These are phyloP conservation scores for Apogon hyalosoma DNA, from an alignment of 2,797 vertebrate genomes.

Conservation along the genomic window DNA sequence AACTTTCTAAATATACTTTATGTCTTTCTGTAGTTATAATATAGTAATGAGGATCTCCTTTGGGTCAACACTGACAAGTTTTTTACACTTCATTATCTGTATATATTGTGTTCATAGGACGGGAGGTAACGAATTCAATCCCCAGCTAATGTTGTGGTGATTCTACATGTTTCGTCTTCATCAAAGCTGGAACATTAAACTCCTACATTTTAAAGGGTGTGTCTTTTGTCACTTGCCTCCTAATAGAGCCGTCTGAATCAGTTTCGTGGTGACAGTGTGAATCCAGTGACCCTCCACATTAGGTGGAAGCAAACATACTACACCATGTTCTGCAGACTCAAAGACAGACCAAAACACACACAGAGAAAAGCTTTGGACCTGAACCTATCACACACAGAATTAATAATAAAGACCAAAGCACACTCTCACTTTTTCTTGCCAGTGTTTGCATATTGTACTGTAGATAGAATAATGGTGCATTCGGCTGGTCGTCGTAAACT, in stretches of 20 bases:
- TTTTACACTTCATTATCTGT: too few relatives aligned
- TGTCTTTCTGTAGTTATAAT: too few relatives aligned
- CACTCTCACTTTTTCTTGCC: slow-evolving; percentile 63
- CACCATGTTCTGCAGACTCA: slow-evolving; percentile 47
- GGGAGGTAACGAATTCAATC: too few relatives aligned
- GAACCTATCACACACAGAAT: slow-evolving; percentile 57
- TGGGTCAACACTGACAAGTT: too few relatives aligned
- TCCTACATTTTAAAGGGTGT: slow-evolving; percentile 7
- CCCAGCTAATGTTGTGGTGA: too few relatives aligned
- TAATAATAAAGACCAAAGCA: slow-evolving; percentile 31
- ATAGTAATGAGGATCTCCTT: too few relatives aligned
- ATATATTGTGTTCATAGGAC: too few relatives aligned
- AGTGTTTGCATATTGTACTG: slow-evolving; percentile 83
- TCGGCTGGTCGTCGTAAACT: slow-evolving; percentile 75
- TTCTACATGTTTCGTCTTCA: too few relatives aligned
- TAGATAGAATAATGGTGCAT: slow-evolving; percentile 74
- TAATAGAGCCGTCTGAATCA: slow-evolving; percentile 22
- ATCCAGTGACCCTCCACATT: slow-evolving; percentile 44
- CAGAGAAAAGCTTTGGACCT: slow-evolving; percentile 58
- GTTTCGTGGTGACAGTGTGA: slow-evolving; percentile 6
- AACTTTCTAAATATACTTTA: too few relatives aligned
- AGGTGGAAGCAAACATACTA: slow-evolving; percentile 34
- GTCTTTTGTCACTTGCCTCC: slow-evolving; percentile 12
- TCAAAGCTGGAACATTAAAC: neutral
- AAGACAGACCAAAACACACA: slow-evolving; percentile 49